Percentiles rank a stretch among this genome's conserved stretches.
phyloP scores from a whole-genome alignment of 1,140 invertebrate species.

The Mylabris phalerata region DNA sequence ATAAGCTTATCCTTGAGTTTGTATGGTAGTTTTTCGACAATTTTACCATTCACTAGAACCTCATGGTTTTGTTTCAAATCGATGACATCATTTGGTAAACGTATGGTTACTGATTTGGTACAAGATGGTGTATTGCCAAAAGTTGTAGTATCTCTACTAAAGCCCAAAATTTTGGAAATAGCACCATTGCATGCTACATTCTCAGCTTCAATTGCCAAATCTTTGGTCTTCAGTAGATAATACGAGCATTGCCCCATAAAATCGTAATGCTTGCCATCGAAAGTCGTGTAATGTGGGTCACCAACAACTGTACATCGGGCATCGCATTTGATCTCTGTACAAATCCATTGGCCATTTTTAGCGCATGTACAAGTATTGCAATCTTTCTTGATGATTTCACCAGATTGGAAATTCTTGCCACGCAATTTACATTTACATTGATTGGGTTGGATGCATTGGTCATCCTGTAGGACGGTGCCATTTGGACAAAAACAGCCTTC shows the following conservation, averaged over 20 bases:
- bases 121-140: conserved; percentile 60
- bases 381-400: conserved; percentile 63
- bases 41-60: conserved; percentile 62
- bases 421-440: conserved; percentile 74
- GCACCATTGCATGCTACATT: conserved; percentile 73
- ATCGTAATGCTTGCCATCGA: conserved; percentile 74
- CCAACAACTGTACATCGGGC: conserved; percentile 73
- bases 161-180: conserved; percentile 58
- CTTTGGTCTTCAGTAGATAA: conserved; percentile 61
- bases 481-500: conserved; percentile 83
- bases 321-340: conserved; percentile 62
- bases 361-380: conserved; percentile 78
- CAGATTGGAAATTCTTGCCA: conserved; percentile 68
- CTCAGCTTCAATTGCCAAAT: conserved; percentile 70
- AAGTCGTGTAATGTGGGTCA: conserved; percentile 86
- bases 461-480: conserved; percentile 62
- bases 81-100: conserved; percentile 45
- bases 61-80: conserved; percentile 66
- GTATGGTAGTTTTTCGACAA: conserved; percentile 60
- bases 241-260: conserved; percentile 88
- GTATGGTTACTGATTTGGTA: conserved; percentile 70
- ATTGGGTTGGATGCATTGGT: conserved; percentile 61
- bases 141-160: conserved; percentile 14
- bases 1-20: conserved; percentile 44
- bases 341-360: conserved; percentile 64